These are phyloP conservation scores for Microcebus griseorufus DNA, from an alignment of 2,113 vertebrate species.

Conservation along the genomic window DNA sequence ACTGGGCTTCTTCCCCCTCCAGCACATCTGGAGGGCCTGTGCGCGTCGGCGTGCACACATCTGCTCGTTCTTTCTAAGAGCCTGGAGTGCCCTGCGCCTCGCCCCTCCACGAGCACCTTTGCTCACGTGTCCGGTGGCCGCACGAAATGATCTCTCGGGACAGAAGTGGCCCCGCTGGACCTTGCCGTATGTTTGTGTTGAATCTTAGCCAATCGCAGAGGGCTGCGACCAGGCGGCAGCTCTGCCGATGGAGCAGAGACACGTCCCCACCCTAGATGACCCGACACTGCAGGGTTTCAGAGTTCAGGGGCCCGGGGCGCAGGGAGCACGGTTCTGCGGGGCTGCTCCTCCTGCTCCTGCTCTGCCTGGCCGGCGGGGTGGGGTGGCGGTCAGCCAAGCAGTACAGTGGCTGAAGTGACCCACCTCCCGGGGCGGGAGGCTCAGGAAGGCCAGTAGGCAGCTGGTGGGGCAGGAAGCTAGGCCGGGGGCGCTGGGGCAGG, in stretches of 20 bases:
- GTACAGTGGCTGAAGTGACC: neutral
- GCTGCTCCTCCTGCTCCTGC: neutral
- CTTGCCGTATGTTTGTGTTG: neutral
- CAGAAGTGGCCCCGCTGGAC: neutral
- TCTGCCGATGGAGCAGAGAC: neutral
- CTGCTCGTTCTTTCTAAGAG: neutral
- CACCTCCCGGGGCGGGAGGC: neutral
- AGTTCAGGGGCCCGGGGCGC: neutral
- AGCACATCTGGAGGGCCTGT: fast-evolving
- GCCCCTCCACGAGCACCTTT: fast-evolving
- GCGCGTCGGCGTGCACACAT: fast-evolving
- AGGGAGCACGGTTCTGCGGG: neutral
- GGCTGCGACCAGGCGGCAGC: too few species aligned
- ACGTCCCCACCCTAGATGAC: neutral
- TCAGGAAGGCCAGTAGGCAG: neutral
- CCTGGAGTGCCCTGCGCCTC: fast-evolving
- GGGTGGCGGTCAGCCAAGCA: neutral
- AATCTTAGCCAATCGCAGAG: neutral
- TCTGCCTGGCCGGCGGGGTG: neutral
- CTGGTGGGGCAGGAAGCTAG: slow-evolving; percentile 13
- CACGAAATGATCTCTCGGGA: neutral
- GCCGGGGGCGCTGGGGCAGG: fast-evolving
- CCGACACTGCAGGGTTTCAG: neutral
- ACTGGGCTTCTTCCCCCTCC: neutral
- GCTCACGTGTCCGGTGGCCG: neutral